Conservation (phyloP, 1,140 invertebrate genomes). For the Microvelia longipes region DNA sequence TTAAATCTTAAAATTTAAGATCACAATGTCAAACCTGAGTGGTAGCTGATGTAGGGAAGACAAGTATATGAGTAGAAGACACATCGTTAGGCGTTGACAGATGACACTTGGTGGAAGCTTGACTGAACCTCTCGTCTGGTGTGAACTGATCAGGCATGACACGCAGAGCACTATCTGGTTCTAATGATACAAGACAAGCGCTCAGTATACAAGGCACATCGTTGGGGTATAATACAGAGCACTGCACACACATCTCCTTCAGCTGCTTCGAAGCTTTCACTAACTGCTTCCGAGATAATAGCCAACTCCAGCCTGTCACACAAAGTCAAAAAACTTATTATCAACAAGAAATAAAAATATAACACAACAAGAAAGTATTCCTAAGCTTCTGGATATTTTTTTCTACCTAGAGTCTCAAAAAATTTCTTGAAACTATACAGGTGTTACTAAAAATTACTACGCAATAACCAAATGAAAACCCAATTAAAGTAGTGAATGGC, state of each 20-base stretch:
- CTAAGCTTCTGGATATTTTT: background rate
- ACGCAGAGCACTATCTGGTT: slow-evolving; percentile 81
- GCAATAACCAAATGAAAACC: no score
- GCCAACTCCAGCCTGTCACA: slow-evolving; percentile 70
- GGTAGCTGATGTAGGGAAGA: slow-evolving; percentile 94
- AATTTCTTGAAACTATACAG: background rate
- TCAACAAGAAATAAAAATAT: background rate
- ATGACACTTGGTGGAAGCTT: slow-evolving; percentile 64
- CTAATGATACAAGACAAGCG: slow-evolving; percentile 91
- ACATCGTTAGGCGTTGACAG: slow-evolving; percentile 85
- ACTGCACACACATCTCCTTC: slow-evolving; percentile 80
- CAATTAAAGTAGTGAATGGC: background rate
- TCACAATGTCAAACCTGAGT: no score
- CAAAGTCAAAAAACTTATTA: slow-evolving; percentile 10
- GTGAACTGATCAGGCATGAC: slow-evolving; percentile 90
- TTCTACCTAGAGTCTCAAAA: no score
- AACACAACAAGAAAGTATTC: background rate
- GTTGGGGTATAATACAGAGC: slow-evolving; percentile 59
- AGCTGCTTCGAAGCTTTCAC: slow-evolving; percentile 71
- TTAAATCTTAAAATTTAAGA: no score
- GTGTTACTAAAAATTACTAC: no score
- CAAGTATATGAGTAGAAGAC: slow-evolving; percentile 92
- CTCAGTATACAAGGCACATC: slow-evolving; percentile 81
- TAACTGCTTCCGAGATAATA: slow-evolving; percentile 81
- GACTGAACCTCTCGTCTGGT: slow-evolving; percentile 77